Conservation (phyloP, 2,888 invertebrate genomes). For the Ctena decussata region DNA sequence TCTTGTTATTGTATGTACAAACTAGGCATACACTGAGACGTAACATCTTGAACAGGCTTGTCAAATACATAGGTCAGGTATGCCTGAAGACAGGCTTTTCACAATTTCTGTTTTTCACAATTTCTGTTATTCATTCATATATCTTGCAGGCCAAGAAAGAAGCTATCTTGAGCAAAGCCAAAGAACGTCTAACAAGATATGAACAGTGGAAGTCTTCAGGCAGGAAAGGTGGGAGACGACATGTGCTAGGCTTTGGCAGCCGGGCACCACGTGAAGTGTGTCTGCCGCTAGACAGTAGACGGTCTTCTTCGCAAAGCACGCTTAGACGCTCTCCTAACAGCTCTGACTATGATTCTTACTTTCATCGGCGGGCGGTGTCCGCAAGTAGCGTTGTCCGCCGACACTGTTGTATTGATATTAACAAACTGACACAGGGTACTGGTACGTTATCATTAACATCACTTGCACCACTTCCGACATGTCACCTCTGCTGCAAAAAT, state of each 20-base stretch:
- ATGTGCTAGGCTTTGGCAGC: constrained; percentile 83
- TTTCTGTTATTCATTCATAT: no score
- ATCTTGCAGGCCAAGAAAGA: constrained; percentile 78
- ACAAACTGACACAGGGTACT: constrained; percentile 79
- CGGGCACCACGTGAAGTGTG: constrained; percentile 83
- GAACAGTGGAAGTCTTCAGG: constrained; percentile 80
- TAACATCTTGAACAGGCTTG: no score
- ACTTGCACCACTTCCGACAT: neutral
- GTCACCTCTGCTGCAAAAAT: neutral
- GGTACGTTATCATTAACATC: constrained; percentile 68
- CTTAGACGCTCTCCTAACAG: constrained; percentile 82
- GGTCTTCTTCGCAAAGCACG: constrained; percentile 83
- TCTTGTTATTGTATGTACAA: no score
- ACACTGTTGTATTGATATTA: constrained; percentile 84
- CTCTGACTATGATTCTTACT: constrained; percentile 82
- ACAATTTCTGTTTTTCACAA: no score
- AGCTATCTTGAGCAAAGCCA: constrained; percentile 79
- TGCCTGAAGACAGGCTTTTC: no score
- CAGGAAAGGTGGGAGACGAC: constrained; percentile 81
- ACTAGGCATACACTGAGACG: no score
- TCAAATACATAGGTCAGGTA: no score
- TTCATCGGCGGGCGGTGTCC: constrained; percentile 82
- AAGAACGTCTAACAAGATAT: constrained; percentile 81
- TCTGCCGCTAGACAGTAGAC: constrained; percentile 80
- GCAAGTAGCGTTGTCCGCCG: constrained; percentile 84